Evolutionary conservation across 2,113 vertebrate genomes (phyloP), one percentile per base, ranked within the genome.

Genomic region (Baryphthengus martii): DNA sequence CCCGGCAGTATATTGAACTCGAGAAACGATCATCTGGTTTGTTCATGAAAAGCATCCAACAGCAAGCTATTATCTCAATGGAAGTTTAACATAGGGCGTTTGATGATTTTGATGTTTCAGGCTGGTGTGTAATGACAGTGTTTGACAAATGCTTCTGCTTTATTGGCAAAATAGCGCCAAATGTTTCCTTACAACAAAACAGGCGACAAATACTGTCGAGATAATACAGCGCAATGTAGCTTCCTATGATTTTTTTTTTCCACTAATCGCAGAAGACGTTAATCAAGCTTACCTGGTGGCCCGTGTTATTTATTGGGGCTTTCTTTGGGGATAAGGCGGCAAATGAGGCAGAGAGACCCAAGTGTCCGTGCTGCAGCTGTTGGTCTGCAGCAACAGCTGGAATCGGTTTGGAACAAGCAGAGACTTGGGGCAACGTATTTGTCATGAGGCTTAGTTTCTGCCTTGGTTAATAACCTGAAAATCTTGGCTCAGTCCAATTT

Each of bases 141-240:
- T 95, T 91, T 93, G 95, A 95, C 92, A 95, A 92, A 92, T 87
- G 52, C 56, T 88, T 26, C 59, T 49, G 90, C 77, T 87, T 86
- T 95, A 94, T 96, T 96, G 94, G 75, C 92, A 92, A 90, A 97
- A 96, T 61, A 95, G 23, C 19, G 49, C 76, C 86, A 90, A 92
- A 87, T 94, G 95, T 95, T 95, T 92, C 52, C 81, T 52, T 37
- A 26, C n/a, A 65, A 58, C 47, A 33, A 33, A 80, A 63, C 66
- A 72, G 76, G 44, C 21, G 1, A 40, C 29, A 16, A 88, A 24
- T 40, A 26, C 52, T 44, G 29, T 87, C 7, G 1, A 17, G 73
- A 84, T 65, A 56, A 75, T 59, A 14, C 37, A 61, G 42, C 2
- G 10, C 1, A 0, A 1, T 19, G 37, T 4, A 61, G 76, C 68